Base-by-base conservation (phyloP, 2,797 vertebrate genomes). In the Ceyx erithaca region DNA sequence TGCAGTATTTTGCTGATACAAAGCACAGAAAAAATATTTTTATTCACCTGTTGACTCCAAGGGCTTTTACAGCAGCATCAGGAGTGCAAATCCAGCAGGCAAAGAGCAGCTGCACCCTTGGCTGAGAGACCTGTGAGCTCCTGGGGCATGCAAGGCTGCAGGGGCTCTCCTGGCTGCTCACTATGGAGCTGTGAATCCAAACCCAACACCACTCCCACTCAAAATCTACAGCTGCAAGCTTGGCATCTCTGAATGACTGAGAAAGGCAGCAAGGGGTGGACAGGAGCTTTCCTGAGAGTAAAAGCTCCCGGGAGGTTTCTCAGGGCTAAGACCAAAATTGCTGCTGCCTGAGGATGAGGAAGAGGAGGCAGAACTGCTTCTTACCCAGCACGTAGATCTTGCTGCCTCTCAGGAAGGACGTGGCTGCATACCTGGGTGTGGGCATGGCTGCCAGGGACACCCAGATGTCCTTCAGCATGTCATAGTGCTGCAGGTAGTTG, bases 391-490 rank as follows among this genome's bases (percentile, higher is more conserved):
- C 99, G 7, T 99, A 99, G 97, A 99, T 98, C 96, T 99, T 99
- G 97, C 97, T 97, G 93, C 98, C 99, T 92, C 98, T 96, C 57
- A 99, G 98, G 90, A 99, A 97, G 81, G 98, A 97, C 3, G 98
- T 99, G 95, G 98, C 98, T 12, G 99, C 99, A 0, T 99, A 99
- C 83, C 99, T 98, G 1, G 99, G 98, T 1, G 99, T 99, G 64
- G 98, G 98, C 99, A 99, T 99, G 61, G 98, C 98, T 1, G 99
- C 99, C 87, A 99, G 98, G 0, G 99, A 98, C 28, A 98, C 98
- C 99, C 99, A 99, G 95, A 99, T 98, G 58, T 99, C 99, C 97
- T 99, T 99, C 52, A 99, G 98, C 96, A 98, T 98, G 96, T 99
- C 99, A 1, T 99, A 99, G 97, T 99, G 99, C 94, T 99, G 99